A percentile compares a stretch with the other conserved stretches of the same genome.
Conservation (phyloP, 2,888 invertebrate genomes). For the Nomada lathburiana region DNA sequence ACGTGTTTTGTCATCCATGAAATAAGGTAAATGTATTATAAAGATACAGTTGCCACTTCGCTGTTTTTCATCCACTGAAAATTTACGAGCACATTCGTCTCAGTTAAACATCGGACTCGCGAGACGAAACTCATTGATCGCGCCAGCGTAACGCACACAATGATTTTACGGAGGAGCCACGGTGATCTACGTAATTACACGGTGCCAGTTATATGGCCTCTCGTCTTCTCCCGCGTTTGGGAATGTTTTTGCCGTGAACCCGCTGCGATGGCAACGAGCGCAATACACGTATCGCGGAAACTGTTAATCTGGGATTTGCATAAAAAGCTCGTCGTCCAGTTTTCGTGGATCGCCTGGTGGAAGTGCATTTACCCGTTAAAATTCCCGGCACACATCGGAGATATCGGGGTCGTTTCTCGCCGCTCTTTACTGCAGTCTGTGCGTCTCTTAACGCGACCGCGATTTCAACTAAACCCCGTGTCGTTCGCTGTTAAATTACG, state of each 20-base stretch:
- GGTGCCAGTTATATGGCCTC: conserved; percentile 32
- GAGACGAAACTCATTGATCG: not conserved
- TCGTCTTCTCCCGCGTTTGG: conserved; percentile 13
- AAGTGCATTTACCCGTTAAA: conserved; percentile 51
- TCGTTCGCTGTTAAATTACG: conserved; percentile 7
- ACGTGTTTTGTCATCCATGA: not conserved
- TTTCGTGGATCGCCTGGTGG: conserved; percentile 24
- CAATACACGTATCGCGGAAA: conserved; percentile 3
- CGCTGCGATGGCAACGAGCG: too few relatives aligned
- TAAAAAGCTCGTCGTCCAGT: conserved; percentile 45
- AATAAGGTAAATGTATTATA: not conserved
- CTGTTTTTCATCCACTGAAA: not conserved
- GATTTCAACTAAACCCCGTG: conserved; percentile 16
- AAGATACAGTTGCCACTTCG: not conserved
- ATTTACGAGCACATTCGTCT: not conserved
- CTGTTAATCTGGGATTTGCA: conserved; percentile 51
- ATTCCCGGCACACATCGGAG: conserved; percentile 42
- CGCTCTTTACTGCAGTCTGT: conserved; percentile 16
- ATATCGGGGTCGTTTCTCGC: conserved; percentile 23
- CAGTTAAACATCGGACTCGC: not conserved
- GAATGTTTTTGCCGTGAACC: conserved; percentile 20
- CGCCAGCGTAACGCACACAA: not conserved
- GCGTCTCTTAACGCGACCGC: conserved; percentile 12
- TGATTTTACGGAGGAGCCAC: conserved; percentile 3
- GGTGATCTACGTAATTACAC: conserved; percentile 54